These are phyloP conservation scores for Porphyrio hochstetteri DNA, from an alignment of 2,113 vertebrate species.

Conservation along the genomic window DNA sequence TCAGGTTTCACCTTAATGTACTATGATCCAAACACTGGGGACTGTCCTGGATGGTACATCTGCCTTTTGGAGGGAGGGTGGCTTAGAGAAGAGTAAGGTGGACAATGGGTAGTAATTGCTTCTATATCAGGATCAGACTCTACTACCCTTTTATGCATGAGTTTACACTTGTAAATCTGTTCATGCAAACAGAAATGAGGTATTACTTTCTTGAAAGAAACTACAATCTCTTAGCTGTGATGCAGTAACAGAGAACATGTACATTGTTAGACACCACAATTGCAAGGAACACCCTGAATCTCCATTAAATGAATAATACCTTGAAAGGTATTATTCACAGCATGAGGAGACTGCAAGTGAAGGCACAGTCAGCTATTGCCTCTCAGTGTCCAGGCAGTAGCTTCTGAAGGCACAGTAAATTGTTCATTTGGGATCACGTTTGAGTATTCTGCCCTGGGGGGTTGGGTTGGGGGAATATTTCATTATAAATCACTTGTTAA, in stretches of 20 bases:
- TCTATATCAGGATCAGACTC: background rate
- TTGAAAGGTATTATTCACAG: background rate
- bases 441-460: background rate
- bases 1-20: background rate
- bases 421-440: background rate
- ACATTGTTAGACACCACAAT: background rate
- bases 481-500: background rate
- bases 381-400: background rate
- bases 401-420: background rate
- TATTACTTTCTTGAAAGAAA: background rate
- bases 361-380: background rate
- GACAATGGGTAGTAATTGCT: background rate
- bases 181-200: background rate
- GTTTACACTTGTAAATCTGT: background rate
- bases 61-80: background rate
- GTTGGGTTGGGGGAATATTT: background rate
- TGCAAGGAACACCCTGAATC: background rate
- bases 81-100: background rate
- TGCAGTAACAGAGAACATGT: background rate
- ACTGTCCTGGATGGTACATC: background rate
- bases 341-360: background rate
- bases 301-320: background rate
- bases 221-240: background rate
- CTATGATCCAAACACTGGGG: background rate
- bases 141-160: background rate